Evolutionary conservation across 2,888 invertebrate genomes (phyloP).

Genomic region (Lumbricus terrestris): DNA sequence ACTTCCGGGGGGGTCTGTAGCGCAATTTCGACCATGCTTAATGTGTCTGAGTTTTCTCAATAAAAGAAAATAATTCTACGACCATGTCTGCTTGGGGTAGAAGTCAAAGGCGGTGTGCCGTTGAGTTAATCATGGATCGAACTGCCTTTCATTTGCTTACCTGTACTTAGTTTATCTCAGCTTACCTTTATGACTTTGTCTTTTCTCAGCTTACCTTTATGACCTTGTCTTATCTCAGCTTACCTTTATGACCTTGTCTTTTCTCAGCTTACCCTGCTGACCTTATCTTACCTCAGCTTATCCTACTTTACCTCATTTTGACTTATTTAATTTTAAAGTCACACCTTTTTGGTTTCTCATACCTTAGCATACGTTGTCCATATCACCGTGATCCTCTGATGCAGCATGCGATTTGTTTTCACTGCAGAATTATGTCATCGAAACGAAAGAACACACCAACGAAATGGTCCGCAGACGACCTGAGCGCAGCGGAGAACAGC

Average conservation of each 20-base stretch:
- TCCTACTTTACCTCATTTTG: neutral
- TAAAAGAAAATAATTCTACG: neutral
- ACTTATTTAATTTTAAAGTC: no score
- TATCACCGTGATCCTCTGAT: neutral
- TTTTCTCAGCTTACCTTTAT: no score
- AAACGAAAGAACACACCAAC: conserved; percentile 94
- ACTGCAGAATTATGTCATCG: conserved; percentile 81
- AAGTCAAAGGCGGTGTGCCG: no score
- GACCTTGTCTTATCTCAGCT: neutral
- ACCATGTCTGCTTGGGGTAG: neutral
- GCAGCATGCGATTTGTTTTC: neutral
- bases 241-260: no score
- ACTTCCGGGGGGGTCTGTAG: neutral
- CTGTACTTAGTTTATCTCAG: no score
- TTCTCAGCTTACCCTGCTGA: no score
- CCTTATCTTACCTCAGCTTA: neutral
- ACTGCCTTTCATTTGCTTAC: no score
- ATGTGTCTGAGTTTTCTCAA: neutral
- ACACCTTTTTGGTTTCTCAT: neutral
- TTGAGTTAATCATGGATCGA: no score
- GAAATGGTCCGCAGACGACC: conserved; percentile 62
- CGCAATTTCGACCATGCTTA: no score
- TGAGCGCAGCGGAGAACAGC: conserved; percentile 25
- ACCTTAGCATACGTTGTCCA: neutral
- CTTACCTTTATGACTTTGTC: no score